phyloP scores from a whole-genome alignment of 2,888 invertebrate species.

The Leucozona laternaria region DNA sequence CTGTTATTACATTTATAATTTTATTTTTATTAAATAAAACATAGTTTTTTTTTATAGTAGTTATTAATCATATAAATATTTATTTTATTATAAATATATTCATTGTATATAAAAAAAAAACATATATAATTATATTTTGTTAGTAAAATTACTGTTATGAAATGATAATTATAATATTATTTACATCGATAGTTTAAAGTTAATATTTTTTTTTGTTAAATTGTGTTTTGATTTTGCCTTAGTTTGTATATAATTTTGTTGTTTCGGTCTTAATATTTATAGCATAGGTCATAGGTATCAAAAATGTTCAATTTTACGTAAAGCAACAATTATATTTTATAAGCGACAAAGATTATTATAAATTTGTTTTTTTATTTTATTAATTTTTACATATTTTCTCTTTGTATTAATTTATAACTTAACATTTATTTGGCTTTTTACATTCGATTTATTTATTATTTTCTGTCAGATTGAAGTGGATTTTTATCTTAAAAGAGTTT shows the following conservation, averaged over 20 bases:
- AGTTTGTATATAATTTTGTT: slow-evolving; percentile 30
- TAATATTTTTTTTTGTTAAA: slow-evolving; percentile 13
- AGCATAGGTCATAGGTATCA: slow-evolving; percentile 67
- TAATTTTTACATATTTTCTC: slow-evolving; percentile 42
- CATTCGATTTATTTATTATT: slow-evolving; percentile 49
- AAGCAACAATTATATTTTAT: slow-evolving; percentile 48
- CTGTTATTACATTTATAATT: slow-evolving; percentile 44
- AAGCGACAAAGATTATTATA: slow-evolving; percentile 60
- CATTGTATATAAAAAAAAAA: slow-evolving; percentile 71
- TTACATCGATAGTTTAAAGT: slow-evolving; percentile 55
- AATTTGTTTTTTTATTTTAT: slow-evolving; percentile 4
- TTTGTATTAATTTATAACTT: slow-evolving; percentile 47
- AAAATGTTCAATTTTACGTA: slow-evolving; percentile 48
- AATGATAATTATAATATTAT: slow-evolving; percentile 55
- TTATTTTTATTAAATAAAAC: slow-evolving; percentile 16
- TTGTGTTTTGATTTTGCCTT: slow-evolving; percentile 53
- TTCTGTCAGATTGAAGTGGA: slow-evolving; percentile 34
- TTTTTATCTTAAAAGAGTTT: slow-evolving; percentile 4
- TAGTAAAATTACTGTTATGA: slow-evolving; percentile 63
- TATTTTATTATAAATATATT: slow-evolving; percentile 39
- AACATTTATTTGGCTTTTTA: slow-evolving; percentile 74
- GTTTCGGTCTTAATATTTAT: slow-evolving; percentile 53
- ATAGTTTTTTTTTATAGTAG: slow-evolving; percentile 23
- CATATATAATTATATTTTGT: slow-evolving; percentile 58
- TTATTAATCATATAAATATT: slow-evolving; percentile 52